phyloP scores from a whole-genome alignment of 2,797 vertebrate genomes.

The Melanotaenia pygmaea region DNA sequence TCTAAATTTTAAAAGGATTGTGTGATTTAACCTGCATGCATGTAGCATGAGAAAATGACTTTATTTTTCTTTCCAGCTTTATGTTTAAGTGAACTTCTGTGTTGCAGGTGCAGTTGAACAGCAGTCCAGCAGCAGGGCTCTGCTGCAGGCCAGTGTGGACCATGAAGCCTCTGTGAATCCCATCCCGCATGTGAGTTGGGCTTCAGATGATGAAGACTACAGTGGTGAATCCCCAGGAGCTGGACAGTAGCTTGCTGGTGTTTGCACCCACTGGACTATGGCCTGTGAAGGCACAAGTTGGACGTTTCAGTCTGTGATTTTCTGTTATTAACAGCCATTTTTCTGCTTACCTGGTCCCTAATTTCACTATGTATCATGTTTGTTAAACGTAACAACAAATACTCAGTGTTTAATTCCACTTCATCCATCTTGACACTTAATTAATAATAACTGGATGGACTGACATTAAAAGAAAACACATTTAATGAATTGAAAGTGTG shows the following conservation, averaged over 20 bases:
- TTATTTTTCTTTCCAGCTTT: too few species aligned
- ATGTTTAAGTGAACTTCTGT: background rate
- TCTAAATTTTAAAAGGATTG: too few species aligned
- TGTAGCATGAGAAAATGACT: too few species aligned
- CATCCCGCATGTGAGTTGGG: background rate
- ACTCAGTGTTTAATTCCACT: too few species aligned
- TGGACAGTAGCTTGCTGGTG: background rate
- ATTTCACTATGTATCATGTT: too few species aligned
- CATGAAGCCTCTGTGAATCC: fast-evolving
- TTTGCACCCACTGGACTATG: background rate
- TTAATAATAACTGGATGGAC: background rate
- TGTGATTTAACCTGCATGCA: too few species aligned
- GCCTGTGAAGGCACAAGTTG: fast-evolving
- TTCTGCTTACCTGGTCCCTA: background rate
- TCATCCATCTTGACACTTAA: background rate
- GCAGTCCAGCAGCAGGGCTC: constrained; percentile 10
- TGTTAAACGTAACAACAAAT: too few species aligned
- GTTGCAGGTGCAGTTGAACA: constrained; percentile 12
- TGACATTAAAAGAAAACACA: too few species aligned
- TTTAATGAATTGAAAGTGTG: background rate
- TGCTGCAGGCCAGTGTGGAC: background rate
- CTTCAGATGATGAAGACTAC: background rate
- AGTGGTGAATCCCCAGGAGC: background rate
- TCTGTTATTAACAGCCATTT: background rate
- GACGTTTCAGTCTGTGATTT: background rate